These are phyloP conservation scores for Drosophila subobscura DNA, from an alignment of 1,140 invertebrate species.

Conservation along the genomic window DNA sequence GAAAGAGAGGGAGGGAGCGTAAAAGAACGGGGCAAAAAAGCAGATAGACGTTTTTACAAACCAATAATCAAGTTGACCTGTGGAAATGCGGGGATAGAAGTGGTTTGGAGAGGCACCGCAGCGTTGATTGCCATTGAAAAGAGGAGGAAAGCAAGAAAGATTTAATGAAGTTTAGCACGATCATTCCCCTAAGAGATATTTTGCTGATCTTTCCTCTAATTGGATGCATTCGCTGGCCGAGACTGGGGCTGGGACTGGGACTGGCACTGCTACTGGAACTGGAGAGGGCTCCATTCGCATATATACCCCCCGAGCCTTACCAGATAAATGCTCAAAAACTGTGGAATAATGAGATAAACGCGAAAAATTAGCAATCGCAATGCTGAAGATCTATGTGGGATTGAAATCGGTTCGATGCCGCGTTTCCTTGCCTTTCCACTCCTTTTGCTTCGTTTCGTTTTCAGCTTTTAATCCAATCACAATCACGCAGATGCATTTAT, in stretches of 20 bases:
- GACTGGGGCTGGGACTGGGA: not conserved
- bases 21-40: not conserved
- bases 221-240: constrained; percentile 56
- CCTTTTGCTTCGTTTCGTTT: constrained; percentile 12
- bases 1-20: not conserved
- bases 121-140: constrained; percentile 59
- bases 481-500: constrained; percentile 81
- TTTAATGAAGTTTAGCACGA: constrained; percentile 83
- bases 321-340: constrained; percentile 81
- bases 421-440: too few species aligned
- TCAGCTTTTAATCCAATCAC: constrained; percentile 75
- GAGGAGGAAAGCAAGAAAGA: constrained; percentile 58
- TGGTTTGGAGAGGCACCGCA: not conserved
- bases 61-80: constrained; percentile 65
- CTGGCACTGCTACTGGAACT: not conserved
- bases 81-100: not conserved
- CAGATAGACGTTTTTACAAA: constrained; percentile 70
- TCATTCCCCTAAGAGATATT: constrained; percentile 60
- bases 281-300: constrained; percentile 13
- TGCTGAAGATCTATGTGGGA: constrained; percentile 48
- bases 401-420: constrained; percentile 18
- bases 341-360: constrained; percentile 83
- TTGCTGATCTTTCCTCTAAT: constrained; percentile 62
- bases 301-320: constrained; percentile 29
- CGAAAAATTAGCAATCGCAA: constrained; percentile 80